These are phyloP conservation scores for Cryptocephalus primarius DNA, from an alignment of 2,888 invertebrate species.

Conservation along the genomic window DNA sequence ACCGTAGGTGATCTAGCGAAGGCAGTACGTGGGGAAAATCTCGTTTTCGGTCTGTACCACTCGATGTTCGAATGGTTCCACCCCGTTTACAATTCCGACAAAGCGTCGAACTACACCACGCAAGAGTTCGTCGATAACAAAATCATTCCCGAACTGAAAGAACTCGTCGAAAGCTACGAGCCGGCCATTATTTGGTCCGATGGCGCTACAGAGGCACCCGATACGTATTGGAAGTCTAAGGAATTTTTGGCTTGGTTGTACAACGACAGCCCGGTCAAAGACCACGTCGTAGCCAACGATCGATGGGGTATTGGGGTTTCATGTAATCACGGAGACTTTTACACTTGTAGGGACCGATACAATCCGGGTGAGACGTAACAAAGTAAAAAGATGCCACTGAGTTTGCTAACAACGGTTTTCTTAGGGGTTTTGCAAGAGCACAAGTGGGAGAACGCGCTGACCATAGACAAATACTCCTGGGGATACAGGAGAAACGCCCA, in stretches of 20 bases:
- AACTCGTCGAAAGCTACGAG: conserved; percentile 55
- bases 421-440: conserved; percentile 52
- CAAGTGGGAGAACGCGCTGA: conserved; percentile 96
- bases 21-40: conserved; percentile 49
- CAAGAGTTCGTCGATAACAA: conserved; percentile 59
- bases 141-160: conserved; percentile 70
- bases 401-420: neutral
- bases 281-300: conserved; percentile 86
- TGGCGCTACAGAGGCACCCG: conserved; percentile 86
- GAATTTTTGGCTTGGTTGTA: conserved; percentile 89
- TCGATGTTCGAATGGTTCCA: conserved; percentile 84
- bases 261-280: conserved; percentile 81
- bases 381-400: neutral
- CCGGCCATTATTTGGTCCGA: conserved; percentile 87
- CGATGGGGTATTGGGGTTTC: conserved; percentile 76
- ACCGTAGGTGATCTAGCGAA: conserved; percentile 51
- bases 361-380: conserved; percentile 52
- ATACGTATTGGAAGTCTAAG: conserved; percentile 73
- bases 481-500: conserved; percentile 67
- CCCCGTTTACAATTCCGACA: conserved; percentile 66
- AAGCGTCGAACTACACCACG: conserved; percentile 48
- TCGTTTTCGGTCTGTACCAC: conserved; percentile 77
- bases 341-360: conserved; percentile 73
- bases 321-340: conserved; percentile 84
- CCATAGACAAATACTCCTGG: conserved; percentile 80